Percentiles rank a stretch among this genome's conserved stretches.
Conservation (phyloP, 1,140 invertebrate species). For the Proctacanthus coquilletti region DNA sequence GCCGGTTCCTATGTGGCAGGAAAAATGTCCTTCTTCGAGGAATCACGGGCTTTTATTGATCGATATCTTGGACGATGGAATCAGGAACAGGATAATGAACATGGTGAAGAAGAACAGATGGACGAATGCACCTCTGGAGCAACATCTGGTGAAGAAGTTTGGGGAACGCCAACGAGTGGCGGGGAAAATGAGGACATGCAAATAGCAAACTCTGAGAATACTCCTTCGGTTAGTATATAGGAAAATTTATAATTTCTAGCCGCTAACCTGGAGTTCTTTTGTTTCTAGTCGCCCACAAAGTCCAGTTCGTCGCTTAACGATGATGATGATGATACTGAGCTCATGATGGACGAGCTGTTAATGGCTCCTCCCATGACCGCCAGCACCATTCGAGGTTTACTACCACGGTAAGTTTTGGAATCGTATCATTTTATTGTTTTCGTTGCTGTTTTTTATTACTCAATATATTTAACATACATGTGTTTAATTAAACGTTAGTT, state of each 20-base stretch:
- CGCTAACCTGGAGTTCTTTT: neutral
- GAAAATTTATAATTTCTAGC: neutral
- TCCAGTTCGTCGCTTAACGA: conserved; percentile 46
- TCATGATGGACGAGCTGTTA: conserved; percentile 54
- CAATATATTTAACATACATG: too few species aligned
- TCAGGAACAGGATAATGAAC: conserved; percentile 27
- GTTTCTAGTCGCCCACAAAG: conserved; percentile 41
- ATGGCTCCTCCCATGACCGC: conserved; percentile 52
- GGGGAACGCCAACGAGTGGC: conserved; percentile 71
- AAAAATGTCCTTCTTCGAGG: conserved; percentile 59
- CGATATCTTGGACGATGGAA: conserved; percentile 28
- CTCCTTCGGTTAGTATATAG: conserved; percentile 37
- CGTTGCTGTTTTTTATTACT: too few species aligned
- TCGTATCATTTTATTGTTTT: neutral
- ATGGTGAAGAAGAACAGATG: conserved; percentile 34
- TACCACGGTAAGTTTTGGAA: conserved; percentile 37
- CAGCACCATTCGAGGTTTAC: conserved; percentile 42
- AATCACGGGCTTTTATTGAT: conserved; percentile 34
- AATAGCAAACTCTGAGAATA: conserved; percentile 46
- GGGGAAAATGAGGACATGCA: conserved; percentile 54
- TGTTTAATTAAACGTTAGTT: too few species aligned
- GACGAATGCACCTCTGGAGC: conserved; percentile 58
- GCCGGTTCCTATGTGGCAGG: conserved; percentile 63
- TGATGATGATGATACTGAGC: conserved; percentile 47
- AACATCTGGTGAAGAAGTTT: conserved; percentile 66